Percentiles rank a stretch among this genome's conserved stretches.
These are phyloP conservation scores for Notolepis coatsorum DNA, from an alignment of 2,797 vertebrate genomes.

Conservation along the genomic window DNA sequence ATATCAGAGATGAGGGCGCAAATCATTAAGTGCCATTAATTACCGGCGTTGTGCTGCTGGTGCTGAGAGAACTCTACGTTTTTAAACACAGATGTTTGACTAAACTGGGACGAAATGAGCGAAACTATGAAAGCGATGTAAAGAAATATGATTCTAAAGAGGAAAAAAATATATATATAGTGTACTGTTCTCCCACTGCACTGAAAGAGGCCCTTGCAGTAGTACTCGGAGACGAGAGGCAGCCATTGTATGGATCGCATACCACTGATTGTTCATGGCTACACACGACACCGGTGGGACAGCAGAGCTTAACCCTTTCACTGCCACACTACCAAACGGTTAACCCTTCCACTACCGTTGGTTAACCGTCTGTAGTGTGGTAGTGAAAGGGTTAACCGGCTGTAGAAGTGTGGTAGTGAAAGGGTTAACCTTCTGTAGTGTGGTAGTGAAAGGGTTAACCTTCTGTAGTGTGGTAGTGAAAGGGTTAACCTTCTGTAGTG, in stretches of 20 bases:
- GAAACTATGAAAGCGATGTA: slow-evolving; percentile 1
- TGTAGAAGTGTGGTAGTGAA: too few species aligned
- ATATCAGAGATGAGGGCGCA: too few species aligned
- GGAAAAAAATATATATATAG: slow-evolving; percentile 4
- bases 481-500: too few species aligned
- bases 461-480: too few species aligned
- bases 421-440: too few species aligned
- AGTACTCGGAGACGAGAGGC: slow-evolving; percentile 39
- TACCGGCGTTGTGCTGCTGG: neutral
- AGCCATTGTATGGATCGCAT: slow-evolving; percentile 50
- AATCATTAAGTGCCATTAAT: neutral
- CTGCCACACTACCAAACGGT: too few species aligned
- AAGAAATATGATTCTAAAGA: slow-evolving; percentile 19
- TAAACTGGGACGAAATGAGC: neutral
- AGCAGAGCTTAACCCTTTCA: slow-evolving; percentile 51
- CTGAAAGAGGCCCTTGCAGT: slow-evolving; percentile 7
- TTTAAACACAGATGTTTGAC: neutral
- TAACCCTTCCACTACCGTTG: too few species aligned
- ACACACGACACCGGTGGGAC: slow-evolving; percentile 53
- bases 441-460: too few species aligned
- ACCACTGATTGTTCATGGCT: slow-evolving; percentile 62
- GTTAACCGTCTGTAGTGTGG: too few species aligned
- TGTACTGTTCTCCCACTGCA: slow-evolving; percentile 14
- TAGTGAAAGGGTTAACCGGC: too few species aligned
- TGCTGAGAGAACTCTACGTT: neutral